Conservation (phyloP, 1,140 invertebrate genomes). For the Drosophila chauvacae region DNA sequence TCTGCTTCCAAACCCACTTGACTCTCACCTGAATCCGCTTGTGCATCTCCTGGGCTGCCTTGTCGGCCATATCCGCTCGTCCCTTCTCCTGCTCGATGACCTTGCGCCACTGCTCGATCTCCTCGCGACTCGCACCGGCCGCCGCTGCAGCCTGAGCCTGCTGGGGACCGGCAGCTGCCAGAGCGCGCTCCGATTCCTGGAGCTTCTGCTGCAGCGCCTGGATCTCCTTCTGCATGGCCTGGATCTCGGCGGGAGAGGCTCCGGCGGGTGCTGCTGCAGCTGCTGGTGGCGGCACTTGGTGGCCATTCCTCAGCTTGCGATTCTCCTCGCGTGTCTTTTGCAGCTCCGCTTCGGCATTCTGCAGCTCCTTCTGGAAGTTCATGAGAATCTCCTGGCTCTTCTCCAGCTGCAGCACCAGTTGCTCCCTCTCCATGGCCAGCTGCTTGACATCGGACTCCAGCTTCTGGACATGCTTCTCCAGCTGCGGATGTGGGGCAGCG, state of each 20-base stretch:
- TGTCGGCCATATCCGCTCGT: constrained; percentile 89
- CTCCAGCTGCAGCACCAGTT: constrained; percentile 94
- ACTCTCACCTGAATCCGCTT: constrained; percentile 89
- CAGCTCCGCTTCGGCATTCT: constrained; percentile 91
- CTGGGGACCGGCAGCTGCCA: constrained; percentile 85
- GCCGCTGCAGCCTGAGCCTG: constrained; percentile 85
- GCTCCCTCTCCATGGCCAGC: constrained; percentile 92
- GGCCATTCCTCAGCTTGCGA: constrained; percentile 86
- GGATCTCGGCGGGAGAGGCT: constrained; percentile 85
- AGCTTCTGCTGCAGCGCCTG: constrained; percentile 86
- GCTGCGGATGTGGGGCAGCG: constrained; percentile 88
- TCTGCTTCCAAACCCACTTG: too few relatives aligned
- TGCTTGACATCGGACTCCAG: constrained; percentile 93
- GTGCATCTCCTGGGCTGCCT: constrained; percentile 89
- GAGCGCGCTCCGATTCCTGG: constrained; percentile 86
- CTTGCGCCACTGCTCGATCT: constrained; percentile 91
- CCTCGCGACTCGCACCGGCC: constrained; percentile 86
- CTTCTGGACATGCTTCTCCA: constrained; percentile 93
- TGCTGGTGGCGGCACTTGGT: constrained; percentile 85
- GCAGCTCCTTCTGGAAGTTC: constrained; percentile 95
- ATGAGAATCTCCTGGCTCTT: constrained; percentile 96
- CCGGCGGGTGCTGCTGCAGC: constrained; percentile 10
- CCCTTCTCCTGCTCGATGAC: constrained; percentile 90
- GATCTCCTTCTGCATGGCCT: constrained; percentile 85
- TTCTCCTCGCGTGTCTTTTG: constrained; percentile 93